Evolutionary conservation across 2,888 invertebrate species (phyloP).

Genomic region (Mimachlamys varia): DNA sequence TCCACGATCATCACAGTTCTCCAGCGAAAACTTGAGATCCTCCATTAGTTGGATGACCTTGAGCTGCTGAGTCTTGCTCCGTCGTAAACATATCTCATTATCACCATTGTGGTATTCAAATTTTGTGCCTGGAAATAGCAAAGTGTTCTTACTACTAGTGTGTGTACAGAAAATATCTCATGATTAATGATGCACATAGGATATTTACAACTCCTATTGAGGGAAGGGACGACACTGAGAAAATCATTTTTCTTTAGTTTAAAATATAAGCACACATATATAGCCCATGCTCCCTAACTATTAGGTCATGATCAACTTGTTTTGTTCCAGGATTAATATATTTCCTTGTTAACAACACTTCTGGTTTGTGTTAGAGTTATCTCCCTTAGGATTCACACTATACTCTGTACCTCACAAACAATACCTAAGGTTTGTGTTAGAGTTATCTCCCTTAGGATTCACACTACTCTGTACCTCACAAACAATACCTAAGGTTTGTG

Average conservation of each 20-base stretch:
- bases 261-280: not conserved
- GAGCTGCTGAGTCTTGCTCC: slow-evolving; percentile 40
- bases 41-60: slow-evolving; percentile 47
- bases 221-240: not conserved
- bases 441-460: not conserved
- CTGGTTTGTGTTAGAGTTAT: not conserved
- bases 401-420: not conserved
- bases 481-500: not conserved
- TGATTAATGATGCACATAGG: not conserved
- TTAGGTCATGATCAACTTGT: not conserved
- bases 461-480: not conserved
- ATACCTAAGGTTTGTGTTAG: not conserved
- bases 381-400: not conserved
- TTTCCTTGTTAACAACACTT: not conserved
- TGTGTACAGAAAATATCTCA: not conserved
- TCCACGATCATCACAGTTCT: slow-evolving; percentile 44
- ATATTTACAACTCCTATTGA: not conserved
- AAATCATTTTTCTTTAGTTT: not conserved
- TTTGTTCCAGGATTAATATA: not conserved
- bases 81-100: slow-evolving; percentile 37
- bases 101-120: slow-evolving; percentile 45
- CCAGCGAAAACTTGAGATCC: slow-evolving; percentile 47
- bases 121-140: slow-evolving; percentile 44
- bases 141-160: not conserved
- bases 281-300: not conserved